phyloP scores from a whole-genome alignment of 2,797 vertebrate species.

The Neostethus bicornis region DNA sequence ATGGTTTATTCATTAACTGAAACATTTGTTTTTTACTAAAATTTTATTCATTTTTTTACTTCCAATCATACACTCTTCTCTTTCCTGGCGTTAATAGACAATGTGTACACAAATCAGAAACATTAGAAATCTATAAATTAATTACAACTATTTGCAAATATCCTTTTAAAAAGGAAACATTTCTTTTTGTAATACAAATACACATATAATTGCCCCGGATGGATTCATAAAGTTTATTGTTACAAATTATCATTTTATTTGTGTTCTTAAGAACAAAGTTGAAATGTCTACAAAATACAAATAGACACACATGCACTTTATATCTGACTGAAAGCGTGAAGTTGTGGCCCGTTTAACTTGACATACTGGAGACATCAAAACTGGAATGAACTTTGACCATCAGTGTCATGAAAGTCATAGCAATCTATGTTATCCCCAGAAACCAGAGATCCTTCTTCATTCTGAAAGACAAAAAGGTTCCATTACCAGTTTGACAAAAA shows the following conservation, averaged over 20 bases:
- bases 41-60: too few species aligned
- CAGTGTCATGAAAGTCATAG: conserved; percentile 84
- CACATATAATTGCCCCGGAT: too few species aligned
- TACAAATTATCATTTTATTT: too few species aligned
- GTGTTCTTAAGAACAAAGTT: conserved; percentile 49
- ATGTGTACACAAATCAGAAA: not conserved
- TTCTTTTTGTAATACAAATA: too few species aligned
- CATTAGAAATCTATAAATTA: not conserved
- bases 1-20: too few species aligned
- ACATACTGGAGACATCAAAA: conserved; percentile 76
- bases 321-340: too few species aligned
- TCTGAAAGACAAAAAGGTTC: conserved; percentile 68
- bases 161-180: conserved; percentile 22
- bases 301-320: too few species aligned
- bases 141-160: conserved; percentile 59
- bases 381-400: conserved; percentile 83
- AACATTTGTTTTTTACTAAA: too few species aligned
- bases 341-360: not conserved
- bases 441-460: conserved; percentile 83
- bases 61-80: not conserved
- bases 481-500: not conserved
- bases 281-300: conserved; percentile 43
- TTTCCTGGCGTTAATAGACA: too few species aligned
- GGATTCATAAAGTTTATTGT: too few species aligned
- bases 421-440: conserved; percentile 81